Percentiles rank a stretch among this genome's conserved stretches.
phyloP scores from a whole-genome alignment of 2,888 invertebrate genomes.

The Amphipoea oculea region DNA sequence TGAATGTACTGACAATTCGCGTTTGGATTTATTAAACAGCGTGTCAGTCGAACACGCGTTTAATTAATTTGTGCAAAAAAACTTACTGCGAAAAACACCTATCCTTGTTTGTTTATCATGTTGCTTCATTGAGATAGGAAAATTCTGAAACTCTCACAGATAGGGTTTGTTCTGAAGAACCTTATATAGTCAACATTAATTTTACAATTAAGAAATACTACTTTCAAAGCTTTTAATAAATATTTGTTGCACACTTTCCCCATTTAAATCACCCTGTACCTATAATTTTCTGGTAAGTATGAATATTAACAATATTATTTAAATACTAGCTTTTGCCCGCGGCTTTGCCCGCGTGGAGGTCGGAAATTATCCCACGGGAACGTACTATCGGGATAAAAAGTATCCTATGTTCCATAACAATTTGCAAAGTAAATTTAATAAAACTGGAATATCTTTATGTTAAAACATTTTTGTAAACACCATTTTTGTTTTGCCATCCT shows the following conservation, averaged over 20 bases:
- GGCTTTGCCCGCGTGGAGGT: too few species aligned
- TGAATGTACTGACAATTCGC: slow-evolving; percentile 46
- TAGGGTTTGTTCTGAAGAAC: not conserved
- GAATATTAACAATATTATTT: too few species aligned
- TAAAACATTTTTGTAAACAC: too few species aligned
- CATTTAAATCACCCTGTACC: not conserved
- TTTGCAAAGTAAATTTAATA: too few species aligned
- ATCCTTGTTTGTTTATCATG: not conserved
- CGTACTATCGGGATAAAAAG: too few species aligned
- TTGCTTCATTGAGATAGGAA: not conserved
- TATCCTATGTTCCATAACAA: too few species aligned
- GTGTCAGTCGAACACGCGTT: slow-evolving; percentile 10
- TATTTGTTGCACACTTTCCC: not conserved
- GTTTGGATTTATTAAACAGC: slow-evolving; percentile 43
- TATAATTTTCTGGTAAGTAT: not conserved
- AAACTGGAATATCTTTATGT: too few species aligned
- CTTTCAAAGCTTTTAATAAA: not conserved
- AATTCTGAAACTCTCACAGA: not conserved
- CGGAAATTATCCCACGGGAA: too few species aligned
- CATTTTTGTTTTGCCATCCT: too few species aligned
- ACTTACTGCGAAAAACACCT: not conserved
- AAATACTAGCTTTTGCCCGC: too few species aligned
- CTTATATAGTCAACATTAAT: not conserved
- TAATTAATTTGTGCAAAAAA: slow-evolving; percentile 6
- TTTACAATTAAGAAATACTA: too few species aligned